Evolutionary conservation across 2,113 vertebrate genomes (phyloP), one percentile per base, ranked within the genome.

Genomic region (Pygoscelis antarcticus): DNA sequence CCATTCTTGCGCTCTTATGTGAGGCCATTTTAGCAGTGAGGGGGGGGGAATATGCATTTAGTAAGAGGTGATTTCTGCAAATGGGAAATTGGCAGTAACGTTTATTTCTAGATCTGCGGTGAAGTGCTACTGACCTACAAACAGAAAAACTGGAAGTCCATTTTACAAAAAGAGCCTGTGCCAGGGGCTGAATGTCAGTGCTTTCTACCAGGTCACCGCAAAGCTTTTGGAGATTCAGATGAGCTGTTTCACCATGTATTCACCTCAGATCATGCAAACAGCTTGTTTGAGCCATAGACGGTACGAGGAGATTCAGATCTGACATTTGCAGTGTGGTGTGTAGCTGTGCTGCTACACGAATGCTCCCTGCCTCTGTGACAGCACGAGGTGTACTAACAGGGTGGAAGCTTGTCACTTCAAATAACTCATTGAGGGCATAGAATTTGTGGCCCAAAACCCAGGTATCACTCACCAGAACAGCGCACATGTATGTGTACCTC

Each of bases 111-210:
- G 77, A 72, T 89, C 74, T 62, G 49, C 2, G 5, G 18, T 93
- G 69, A 95, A 97, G 97, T 95, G 95, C 84, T 89, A 96, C 84
- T 95, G 94, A 97, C 92, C 93, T 96, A 93, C 83, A 96, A 94
- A 96, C n/a, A 94, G 80, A 36, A 87, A 91, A 89, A 65, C 47
- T 82, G 69, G 32, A 69, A 92, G 23, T 64, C 87, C 47, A 1
- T 92, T 92, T 65, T 85, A 70, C 49, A 70, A 65, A 82, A 93
- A 77, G 30, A 89, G 74, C 29, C 57, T 62, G 30, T 91, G 84
- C 72, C 76, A 93, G 92, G 77, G 92, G 93, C 83, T 93, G 92
- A 89, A 72, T 51, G 81, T 96, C 88, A 92, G 46, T 26, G 16
- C 52, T 89, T 90, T 84, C 7, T 40, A 64, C 57, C 66, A 75